Percentiles rank a stretch among this genome's conserved stretches.
phyloP scores from a whole-genome alignment of 2,113 vertebrate species.

The Nyctibius bracteatus region DNA sequence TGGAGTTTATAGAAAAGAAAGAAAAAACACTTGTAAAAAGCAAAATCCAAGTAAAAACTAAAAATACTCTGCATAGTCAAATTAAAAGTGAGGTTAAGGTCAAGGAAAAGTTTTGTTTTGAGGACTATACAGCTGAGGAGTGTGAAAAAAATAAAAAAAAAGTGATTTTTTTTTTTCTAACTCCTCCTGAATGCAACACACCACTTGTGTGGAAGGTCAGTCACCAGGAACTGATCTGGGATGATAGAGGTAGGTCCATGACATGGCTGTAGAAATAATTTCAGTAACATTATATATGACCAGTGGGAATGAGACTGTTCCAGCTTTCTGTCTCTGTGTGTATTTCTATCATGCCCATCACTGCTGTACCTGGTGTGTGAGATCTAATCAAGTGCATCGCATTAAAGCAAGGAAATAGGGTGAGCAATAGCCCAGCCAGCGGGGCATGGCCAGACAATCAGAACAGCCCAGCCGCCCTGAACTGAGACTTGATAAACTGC shows the following conservation, averaged over 20 bases:
- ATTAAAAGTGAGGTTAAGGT: neutral
- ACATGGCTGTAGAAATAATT: neutral
- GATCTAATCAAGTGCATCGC: neutral
- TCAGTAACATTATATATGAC: neutral
- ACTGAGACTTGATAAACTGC: neutral
- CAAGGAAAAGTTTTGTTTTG: neutral
- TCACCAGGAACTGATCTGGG: neutral
- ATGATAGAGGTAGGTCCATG: neutral
- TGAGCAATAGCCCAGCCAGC: neutral
- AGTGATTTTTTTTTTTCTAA: neutral
- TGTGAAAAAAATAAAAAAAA: neutral
- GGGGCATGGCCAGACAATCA: neutral
- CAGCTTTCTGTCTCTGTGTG: neutral
- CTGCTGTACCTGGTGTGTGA: neutral
- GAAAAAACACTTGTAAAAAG: neutral
- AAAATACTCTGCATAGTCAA: neutral
- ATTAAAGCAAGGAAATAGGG: neutral
- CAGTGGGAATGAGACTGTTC: neutral
- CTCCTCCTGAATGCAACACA: neutral
- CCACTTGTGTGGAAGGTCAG: neutral
- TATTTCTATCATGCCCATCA: neutral
- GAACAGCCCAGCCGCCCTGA: neutral
- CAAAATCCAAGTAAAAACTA: neutral
- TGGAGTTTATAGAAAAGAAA: neutral
- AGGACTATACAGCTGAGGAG: neutral